Evolutionary conservation across 2,113 vertebrate species (phyloP).

Genomic region (Pontoporia blainvillei): DNA sequence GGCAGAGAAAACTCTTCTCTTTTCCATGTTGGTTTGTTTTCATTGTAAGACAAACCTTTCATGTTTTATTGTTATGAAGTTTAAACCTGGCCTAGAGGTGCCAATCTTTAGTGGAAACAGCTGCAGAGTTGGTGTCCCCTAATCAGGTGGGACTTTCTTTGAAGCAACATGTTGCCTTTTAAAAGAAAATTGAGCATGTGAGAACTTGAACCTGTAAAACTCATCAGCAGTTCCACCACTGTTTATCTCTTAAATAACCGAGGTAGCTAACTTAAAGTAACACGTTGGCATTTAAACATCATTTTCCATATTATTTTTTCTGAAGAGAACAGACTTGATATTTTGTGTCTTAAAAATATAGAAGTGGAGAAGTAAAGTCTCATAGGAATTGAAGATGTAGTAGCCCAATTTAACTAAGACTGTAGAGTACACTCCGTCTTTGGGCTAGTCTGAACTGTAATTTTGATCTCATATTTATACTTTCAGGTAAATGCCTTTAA

Average conservation of each 20-base stretch:
- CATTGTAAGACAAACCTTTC: constrained; percentile 84
- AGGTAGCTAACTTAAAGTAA: constrained; percentile 69
- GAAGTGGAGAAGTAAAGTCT: constrained; percentile 22
- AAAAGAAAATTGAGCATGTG: constrained; percentile 78
- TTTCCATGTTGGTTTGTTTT: constrained; percentile 80
- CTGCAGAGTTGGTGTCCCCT: constrained; percentile 73
- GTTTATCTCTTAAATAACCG: constrained; percentile 73
- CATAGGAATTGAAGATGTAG: not conserved
- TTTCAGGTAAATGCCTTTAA: not conserved
- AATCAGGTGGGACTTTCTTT: constrained; percentile 81
- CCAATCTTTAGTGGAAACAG: constrained; percentile 82
- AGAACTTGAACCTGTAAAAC: constrained; percentile 78
- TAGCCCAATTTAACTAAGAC: not conserved
- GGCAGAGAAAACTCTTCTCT: constrained; percentile 68
- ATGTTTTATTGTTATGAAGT: constrained; percentile 82
- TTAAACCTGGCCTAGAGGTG: constrained; percentile 82
- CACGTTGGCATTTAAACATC: constrained; percentile 41
- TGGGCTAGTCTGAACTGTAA: not conserved
- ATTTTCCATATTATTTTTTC: constrained; percentile 3
- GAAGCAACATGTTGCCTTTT: constrained; percentile 77
- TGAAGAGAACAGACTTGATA: constrained; percentile 26
- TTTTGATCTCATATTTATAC: not conserved
- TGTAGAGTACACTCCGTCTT: not conserved
- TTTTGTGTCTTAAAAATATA: constrained; percentile 33
- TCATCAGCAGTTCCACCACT: constrained; percentile 70